Evolutionary conservation across 2,888 invertebrate species (phyloP), one percentile per base, ranked within the genome.

Genomic region (Adelognathus sp.): DNA sequence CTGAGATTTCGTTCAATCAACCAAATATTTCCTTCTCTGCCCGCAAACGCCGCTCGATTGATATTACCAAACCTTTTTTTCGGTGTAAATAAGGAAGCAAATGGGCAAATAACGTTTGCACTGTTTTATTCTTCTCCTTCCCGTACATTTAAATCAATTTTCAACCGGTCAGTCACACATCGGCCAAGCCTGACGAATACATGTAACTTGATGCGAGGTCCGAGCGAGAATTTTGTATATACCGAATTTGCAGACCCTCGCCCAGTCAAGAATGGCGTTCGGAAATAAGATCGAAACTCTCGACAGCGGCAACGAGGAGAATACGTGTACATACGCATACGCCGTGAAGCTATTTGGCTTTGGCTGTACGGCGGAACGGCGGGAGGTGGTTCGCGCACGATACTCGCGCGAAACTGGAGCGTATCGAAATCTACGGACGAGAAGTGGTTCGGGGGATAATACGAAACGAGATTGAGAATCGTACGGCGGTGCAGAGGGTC

Each of bases 121-220:
- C n/a, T 18, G n/a, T 64, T 33, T 29, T 16, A 2, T 11, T 11
- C 14, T 24, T 16, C 16, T 21, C 27, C 7, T 24, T 2, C 6
- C 39, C 11, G 31, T 33, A 1, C 36, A 7, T n/a, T n/a, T n/a
- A n/a, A n/a, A n/a, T n/a, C n/a, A 16, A 11, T 46, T 11, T 36
- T 36, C 1, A 46, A 21, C 58, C 5, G 11, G n/a, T 18, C 18
- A 11, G 24, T 27, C 18, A 21, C 46, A 70, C 58, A 46, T 58
- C 64, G 58, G 54, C 27, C 58, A 36, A 46, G 54, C 27, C 63
- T 29, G 61, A n/a, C 24, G n/a, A 75, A 75, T 63, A 69, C 60
- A 61, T 27, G 63, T 60, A 56, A 70, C 27, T 69, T 18, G 36
- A 76, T 50, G 69, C 33, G 16, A 16, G 29, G 11, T 33, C 11